Evolutionary conservation across 2,113 vertebrate species (phyloP), one percentile per base, ranked within the genome.

Genomic region (Himantopus leucocephalus): DNA sequence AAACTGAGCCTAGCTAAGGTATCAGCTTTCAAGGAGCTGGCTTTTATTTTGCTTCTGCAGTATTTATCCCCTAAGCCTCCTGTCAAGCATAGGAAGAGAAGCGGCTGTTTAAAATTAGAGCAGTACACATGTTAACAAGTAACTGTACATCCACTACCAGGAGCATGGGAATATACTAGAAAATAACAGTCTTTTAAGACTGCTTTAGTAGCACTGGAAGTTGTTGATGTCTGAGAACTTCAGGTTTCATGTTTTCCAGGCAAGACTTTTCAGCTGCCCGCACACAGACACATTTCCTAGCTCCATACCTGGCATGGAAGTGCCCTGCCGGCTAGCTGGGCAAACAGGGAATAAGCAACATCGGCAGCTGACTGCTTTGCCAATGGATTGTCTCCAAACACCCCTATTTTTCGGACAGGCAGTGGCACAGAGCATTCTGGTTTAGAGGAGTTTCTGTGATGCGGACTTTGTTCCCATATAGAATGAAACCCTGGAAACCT

Each of bases 71-170:
- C 77, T 59, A 52, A 86, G 84, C 58, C 43, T 79, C 88, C 96
- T 91, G 85, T 66, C 92, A 84, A 71, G 81, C 78, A 39, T 23
- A 90, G 86, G 48, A 93, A 77, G 77, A 76, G 94, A 70, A 94
- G 94, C 97, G 95, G 94, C 97, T 97, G 97, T 97, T 98, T 97
- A 97, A 98, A 97, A 98, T 97, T 96, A 96, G 97, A 96, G 86
- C 97, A 97, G 97, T 98, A 98, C 78, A 82, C 96, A 37, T 98
- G 98, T 98, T 98, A 98, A 98, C 98, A 98, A 98, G 97, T 77
- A 74, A 59, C 87, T 91, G 88, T 83, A 94, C 67, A 47, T 73
- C 35, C 53, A 32, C 26, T 2, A 5, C 32, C 62, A 92, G 22
- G 17, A 58, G 12, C 45, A 63, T 5, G 45, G 56, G 22, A 41